Evolutionary conservation across 2,888 invertebrate genomes (phyloP), one percentile per base, ranked within the genome.

Genomic region (Dasysyrphus tricinctus): DNA sequence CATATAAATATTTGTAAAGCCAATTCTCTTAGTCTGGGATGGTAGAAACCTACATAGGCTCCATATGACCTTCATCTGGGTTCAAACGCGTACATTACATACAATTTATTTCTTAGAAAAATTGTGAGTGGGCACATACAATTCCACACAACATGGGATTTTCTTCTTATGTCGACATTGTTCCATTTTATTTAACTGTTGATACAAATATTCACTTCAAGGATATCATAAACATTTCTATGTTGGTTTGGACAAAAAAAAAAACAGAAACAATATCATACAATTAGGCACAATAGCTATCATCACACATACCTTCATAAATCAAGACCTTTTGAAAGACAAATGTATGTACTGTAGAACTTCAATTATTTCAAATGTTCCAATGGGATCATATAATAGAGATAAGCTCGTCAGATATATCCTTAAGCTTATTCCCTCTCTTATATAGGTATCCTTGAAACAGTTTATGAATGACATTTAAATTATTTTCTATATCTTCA

Each of bases 401-500:
- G 24, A 24, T 24, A 24, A 24, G 3, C 24, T 24, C 24, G 3
- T 3, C 24, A 24, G 24, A 24, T 24, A 24, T 24, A 24, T 24
- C 24, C 24, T 24, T 2, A 24, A 24, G 24, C 2, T 24, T 24
- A 24, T 24, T 24, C 32, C 3, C 32, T 32, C 32, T 32, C 32
- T 24, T 24, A n/a, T n/a, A n/a, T 24, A 24, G 24, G 24, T 6
- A 32, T 32, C 1, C 47, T 47, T 8, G 3, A 44, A 14, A 44
- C 16, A 47, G 54, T 14, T 56, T 56, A 56, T n/a, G 12, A n/a
- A 29, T 24, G 9, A 56, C 32, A 32, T 56, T 56, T 56, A 29
- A 56, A 56, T 56, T 56, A 56, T 29, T 14, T 32, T 8, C 8
- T 56, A 56, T 32, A 56, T 32, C 16, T 67, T 16, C 29, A 24